Evolutionary conservation across 1,140 invertebrate genomes (phyloP), one percentile per base, ranked within the genome.

Genomic region (Polypedilum vanderplanki): DNA sequence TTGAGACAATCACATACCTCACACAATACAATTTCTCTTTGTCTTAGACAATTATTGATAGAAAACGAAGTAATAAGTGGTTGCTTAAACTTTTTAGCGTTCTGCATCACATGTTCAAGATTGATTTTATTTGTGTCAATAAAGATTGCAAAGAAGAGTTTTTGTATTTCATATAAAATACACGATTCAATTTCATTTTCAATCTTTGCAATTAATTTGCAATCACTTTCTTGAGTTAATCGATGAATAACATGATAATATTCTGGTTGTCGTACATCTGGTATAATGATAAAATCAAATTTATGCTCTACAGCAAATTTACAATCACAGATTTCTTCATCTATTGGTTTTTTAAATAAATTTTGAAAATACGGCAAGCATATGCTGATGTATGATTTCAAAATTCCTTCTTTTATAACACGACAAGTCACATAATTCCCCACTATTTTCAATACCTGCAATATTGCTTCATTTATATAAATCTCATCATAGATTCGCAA

Each of bases 401-500:
- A n/a, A 5, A 24, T 15, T 8, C 17, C 41, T 22, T n/a, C 1
- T 75, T 64, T 7, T 3, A 3, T 0, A 24, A 75, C 46, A 64
- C 41, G 46, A 15, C 81, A 75, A 0, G 81, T 77, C n/a, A 82
- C 17, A 2, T 78, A 79, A 5, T 78, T 78, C 2, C 77, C 77
- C 7, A 82, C 73, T 0, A 78, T 80, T 74, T 82, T 82, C 0
- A 80, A 78, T 17, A 82, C 18, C 7, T 24, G 15, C 12, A 75
- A 40, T 75, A 18, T 8, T n/a, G 46, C n/a, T n/a, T 57, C 12
- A 57, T 12, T 12, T 12, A 57, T 12, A 12, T 57, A 4, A 57
- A 57, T 57, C 46, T 84, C 0, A 85, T 87, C 76, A 87, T 86
- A 0, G 86, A 87, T 46, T 83, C 81, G 0, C 82, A 82, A 40